Evolutionary conservation across 2,888 invertebrate genomes (phyloP), one percentile per base, ranked within the genome.

Genomic region (Sclerodermus sp.): DNA sequence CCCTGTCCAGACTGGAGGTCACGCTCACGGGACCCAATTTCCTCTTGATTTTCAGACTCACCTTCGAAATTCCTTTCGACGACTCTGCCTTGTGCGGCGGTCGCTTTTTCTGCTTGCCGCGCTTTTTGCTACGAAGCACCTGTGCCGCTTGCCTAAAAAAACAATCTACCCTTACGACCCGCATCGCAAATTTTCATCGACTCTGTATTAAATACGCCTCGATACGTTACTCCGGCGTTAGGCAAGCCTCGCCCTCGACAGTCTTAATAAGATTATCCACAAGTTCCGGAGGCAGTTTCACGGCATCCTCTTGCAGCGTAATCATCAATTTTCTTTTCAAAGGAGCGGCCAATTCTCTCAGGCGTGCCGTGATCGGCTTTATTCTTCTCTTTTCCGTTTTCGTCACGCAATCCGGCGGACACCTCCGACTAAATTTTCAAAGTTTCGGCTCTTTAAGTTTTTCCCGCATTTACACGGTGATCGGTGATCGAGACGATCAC

Each of bases 141-240:
- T 46, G 44, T 15, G 67, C 69, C 0, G 74, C 71, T 63, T 77
- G 74, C 31, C 76, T 77, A 12, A 12, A 34, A 34, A 5, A 23
- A 23, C 3, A 23, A 23, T 8, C 23, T 8, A 23, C 23, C 8
- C 8, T 23, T 23, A 23, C 23, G 8, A 5, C 23, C 23, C 23
- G 3, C 23, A 23, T 23, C 23, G 8, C 23, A 8, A 23, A 3
- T 23, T 23, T 8, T n/a, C n/a, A n/a, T n/a, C n/a, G n/a, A n/a
- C n/a, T n/a, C n/a, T n/a, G n/a, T n/a, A n/a, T n/a, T n/a, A n/a
- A n/a, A n/a, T n/a, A n/a, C n/a, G n/a, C n/a, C n/a, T n/a, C n/a
- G 23, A 23, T 23, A 23, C 23, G 23, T 23, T 74, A 76, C 77
- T 76, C 76, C 2, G 76, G 73, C 2, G 73, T 68, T 17, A 76